A percentile compares a stretch with the other conserved stretches of the same genome.
Evolutionary conservation across 1,140 invertebrate genomes (phyloP).

Genomic region (Drosophila sulfurigaster): DNA sequence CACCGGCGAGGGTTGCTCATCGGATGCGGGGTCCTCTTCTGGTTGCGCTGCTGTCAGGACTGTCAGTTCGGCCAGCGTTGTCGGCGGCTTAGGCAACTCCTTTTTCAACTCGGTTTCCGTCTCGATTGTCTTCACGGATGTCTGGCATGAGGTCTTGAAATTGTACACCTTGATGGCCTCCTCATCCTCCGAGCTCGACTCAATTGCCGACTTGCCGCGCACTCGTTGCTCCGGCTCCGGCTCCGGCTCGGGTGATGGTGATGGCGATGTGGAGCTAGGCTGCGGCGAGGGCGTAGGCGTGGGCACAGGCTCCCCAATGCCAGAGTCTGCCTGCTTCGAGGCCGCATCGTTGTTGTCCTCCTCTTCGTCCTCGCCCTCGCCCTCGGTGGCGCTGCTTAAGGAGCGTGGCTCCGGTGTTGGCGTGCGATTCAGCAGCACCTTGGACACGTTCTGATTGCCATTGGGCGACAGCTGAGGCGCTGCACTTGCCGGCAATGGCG

Average conservation of each 20-base stretch:
- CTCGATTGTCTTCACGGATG: constrained; percentile 53
- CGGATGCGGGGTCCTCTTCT: not conserved
- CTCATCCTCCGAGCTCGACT: constrained; percentile 83
- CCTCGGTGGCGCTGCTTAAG: constrained; percentile 61
- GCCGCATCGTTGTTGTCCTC: constrained; percentile 59
- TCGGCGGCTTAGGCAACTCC: constrained; percentile 12
- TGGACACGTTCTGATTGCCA: constrained; percentile 68
- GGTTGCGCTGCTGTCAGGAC: constrained; percentile 40
- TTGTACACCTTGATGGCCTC: constrained; percentile 83
- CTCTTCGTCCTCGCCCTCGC: constrained; percentile 55
- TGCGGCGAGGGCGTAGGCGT: constrained; percentile 53
- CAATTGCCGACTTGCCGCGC: constrained; percentile 33
- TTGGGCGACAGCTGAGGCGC: constrained; percentile 16
- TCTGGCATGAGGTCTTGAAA: constrained; percentile 80
- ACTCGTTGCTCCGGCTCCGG: not conserved
- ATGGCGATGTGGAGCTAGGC: constrained; percentile 35
- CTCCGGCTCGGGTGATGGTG: constrained; percentile 58
- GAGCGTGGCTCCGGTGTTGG: constrained; percentile 81
- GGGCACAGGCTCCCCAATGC: constrained; percentile 73
- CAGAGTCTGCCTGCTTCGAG: constrained; percentile 79
- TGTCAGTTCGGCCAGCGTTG: constrained; percentile 60
- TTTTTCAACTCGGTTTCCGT: not conserved
- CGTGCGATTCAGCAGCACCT: constrained; percentile 75
- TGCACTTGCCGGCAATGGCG: constrained; percentile 37
- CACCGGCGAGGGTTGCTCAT: constrained; percentile 13